Evolutionary conservation across 2,888 invertebrate genomes (phyloP), one percentile per base, ranked within the genome.

Genomic region (Pomacea canaliculata): DNA sequence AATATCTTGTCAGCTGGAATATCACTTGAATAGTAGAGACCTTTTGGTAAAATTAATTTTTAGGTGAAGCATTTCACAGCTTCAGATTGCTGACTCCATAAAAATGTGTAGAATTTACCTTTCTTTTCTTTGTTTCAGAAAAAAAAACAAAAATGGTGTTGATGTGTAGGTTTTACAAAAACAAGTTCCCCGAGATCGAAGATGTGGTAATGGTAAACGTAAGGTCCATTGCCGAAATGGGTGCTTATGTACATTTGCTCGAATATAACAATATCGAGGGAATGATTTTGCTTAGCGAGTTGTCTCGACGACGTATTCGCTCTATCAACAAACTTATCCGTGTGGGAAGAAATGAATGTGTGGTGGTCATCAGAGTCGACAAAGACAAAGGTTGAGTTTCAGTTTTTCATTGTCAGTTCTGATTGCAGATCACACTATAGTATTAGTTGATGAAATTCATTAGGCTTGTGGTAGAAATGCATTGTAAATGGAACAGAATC

Each of bases 141-240:
- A 16, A 51, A 51, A 56, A 16, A 56, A 56, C 10, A 56, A 56
- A 56, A 56, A 90, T 89, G 89, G 87, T 87, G 75, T 78, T 90
- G 49, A 83, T 88, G n/a, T 90, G 90, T 85, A 94, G 99, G 90
- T 99, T 96, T 93, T 99, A 99, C 91, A 95, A 96, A 90, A 96
- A 98, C 92, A 96, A 95, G 89, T 99, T 97, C 92, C 99, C 99
- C 1, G 99, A 99, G 91, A 94, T 98, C 79, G 99, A 99, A 88
- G 99, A 99, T 94, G 98, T 99, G 71, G 99, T 99, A 70, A 98
- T 99, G 98, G 99, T 98, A 49, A 99, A 98, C 90, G 99, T 99
- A 7, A 93, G 97, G 68, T 91, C 97, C 82, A 99, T 99, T 88
- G 99, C 98, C 27, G 99, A 99, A 93, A 99, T 99, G 99, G 99